Percentiles rank a stretch among this genome's conserved stretches.
Evolutionary conservation across 1,140 invertebrate genomes (phyloP).

Genomic region (Andricus grossulariae): DNA sequence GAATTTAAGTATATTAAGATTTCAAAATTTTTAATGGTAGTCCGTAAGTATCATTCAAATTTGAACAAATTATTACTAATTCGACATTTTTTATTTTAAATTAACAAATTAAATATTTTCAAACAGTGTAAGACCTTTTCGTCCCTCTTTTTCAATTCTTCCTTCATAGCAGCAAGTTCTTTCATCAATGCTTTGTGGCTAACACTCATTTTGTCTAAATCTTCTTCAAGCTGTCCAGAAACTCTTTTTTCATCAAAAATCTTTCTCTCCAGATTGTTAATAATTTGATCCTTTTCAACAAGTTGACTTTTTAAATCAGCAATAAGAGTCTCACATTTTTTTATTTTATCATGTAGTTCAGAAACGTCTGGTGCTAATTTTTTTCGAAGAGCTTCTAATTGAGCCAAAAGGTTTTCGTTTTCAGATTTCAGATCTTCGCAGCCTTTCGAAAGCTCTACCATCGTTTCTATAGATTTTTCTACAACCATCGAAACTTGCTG

Average conservation of each 20-base stretch:
- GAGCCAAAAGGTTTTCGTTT: slow-evolving; percentile 53
- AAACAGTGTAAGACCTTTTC: slow-evolving; percentile 49
- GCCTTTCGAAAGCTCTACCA: slow-evolving; percentile 56
- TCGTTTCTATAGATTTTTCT: slow-evolving; percentile 60
- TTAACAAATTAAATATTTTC: background rate
- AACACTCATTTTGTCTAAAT: slow-evolving; percentile 48
- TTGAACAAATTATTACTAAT: too few species aligned
- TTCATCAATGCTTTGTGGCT: slow-evolving; percentile 43
- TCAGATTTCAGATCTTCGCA: slow-evolving; percentile 57
- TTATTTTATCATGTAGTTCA: slow-evolving; percentile 30
- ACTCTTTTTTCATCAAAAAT: slow-evolving; percentile 36
- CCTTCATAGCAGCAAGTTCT: slow-evolving; percentile 46
- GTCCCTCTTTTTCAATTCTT: slow-evolving; percentile 53
- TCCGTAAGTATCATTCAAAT: too few species aligned
- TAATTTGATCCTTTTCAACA: slow-evolving; percentile 49
- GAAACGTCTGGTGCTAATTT: background rate
- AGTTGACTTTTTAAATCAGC: slow-evolving; percentile 55
- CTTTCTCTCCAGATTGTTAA: slow-evolving; percentile 48
- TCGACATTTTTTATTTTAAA: background rate
- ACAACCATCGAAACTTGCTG: slow-evolving; percentile 54
- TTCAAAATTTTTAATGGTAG: too few species aligned
- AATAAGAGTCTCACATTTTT: slow-evolving; percentile 46
- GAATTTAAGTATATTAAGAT: too few species aligned
- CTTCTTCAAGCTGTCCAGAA: slow-evolving; percentile 36
- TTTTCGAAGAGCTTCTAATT: slow-evolving; percentile 46